These are phyloP conservation scores for Drosophila lacicola DNA, from an alignment of 2,888 invertebrate genomes.

Conservation along the genomic window DNA sequence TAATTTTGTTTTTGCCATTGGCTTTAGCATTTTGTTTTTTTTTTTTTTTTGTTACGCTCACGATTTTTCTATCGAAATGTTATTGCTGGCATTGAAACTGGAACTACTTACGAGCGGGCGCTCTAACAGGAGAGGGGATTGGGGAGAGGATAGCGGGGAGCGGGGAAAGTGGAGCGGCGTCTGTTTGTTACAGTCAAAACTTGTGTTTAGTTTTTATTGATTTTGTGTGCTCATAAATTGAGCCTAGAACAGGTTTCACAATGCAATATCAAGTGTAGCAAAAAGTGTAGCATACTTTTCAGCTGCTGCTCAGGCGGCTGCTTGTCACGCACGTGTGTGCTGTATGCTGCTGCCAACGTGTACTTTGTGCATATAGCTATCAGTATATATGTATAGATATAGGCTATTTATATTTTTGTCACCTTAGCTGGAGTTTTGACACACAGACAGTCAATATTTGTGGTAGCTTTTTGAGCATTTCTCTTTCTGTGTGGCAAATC, in stretches of 20 bases:
- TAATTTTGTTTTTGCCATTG: constrained; percentile 72
- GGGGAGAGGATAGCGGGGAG: neutral
- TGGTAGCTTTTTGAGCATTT: neutral
- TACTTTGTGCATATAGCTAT: neutral
- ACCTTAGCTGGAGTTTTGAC: constrained; percentile 2
- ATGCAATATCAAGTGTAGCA: constrained; percentile 16
- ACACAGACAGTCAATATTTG: neutral
- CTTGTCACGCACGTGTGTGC: neutral
- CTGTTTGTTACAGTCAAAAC: constrained; percentile 52
- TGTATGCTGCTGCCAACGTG: too few relatives aligned
- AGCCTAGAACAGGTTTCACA: constrained; percentile 20
- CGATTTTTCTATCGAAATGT: constrained; percentile 66
- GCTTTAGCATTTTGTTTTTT: constrained; percentile 26
- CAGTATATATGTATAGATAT: neutral
- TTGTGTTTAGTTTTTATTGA: constrained; percentile 59
- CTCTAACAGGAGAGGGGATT: constrained; percentile 7
- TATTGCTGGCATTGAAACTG: constrained; percentile 70
- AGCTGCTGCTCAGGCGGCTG: constrained; percentile 15
- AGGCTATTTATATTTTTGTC: constrained; percentile 20
- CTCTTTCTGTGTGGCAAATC: too few relatives aligned
- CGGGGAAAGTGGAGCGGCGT: too few relatives aligned
- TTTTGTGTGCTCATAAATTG: constrained; percentile 52
- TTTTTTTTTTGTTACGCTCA: constrained; percentile 11
- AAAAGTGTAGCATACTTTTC: constrained; percentile 59
- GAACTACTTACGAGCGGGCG: constrained; percentile 41